These are phyloP conservation scores for Meta bourneti DNA, from an alignment of 2,888 invertebrate species.

Conservation along the genomic window DNA sequence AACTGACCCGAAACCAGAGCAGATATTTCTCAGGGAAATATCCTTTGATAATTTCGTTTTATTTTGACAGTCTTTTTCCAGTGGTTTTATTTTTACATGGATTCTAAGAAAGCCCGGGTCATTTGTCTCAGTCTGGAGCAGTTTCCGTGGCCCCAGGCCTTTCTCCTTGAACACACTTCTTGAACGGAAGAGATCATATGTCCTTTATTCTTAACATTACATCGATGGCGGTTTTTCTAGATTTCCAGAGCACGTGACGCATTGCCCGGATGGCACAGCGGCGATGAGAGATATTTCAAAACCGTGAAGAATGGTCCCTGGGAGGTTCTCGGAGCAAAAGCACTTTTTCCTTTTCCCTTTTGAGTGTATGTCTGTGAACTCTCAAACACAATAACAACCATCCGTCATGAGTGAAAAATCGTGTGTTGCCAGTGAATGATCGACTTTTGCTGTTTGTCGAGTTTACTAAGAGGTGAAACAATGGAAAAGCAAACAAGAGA, in stretches of 20 bases:
- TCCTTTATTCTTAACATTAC: not conserved
- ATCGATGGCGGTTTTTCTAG: not conserved
- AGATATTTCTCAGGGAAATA: not conserved
- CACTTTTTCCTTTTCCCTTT: not conserved
- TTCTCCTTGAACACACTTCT: too few relatives aligned
- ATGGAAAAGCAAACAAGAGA: not conserved
- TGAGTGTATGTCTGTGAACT: not conserved
- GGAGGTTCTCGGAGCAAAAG: not conserved
- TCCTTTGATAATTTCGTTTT: constrained; percentile 4
- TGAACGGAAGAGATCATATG: not conserved
- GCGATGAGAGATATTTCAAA: not conserved
- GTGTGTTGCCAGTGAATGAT: not conserved
- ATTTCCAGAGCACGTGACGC: not conserved
- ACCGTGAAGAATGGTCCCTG: not conserved
- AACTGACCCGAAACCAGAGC: not conserved
- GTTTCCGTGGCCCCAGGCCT: not conserved
- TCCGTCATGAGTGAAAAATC: constrained; percentile 2
- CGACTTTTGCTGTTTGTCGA: not conserved
- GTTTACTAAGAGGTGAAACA: not conserved
- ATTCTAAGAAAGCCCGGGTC: constrained; percentile 15
- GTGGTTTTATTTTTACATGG: constrained; percentile 3
- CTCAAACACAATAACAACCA: constrained; percentile 6
- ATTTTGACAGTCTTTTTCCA: constrained; percentile 8
- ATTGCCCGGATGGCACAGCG: not conserved
- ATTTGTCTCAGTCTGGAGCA: constrained; percentile 10